Base-by-base conservation (phyloP, 2,797 vertebrate species). In the Crocidura indochinensis region DNA sequence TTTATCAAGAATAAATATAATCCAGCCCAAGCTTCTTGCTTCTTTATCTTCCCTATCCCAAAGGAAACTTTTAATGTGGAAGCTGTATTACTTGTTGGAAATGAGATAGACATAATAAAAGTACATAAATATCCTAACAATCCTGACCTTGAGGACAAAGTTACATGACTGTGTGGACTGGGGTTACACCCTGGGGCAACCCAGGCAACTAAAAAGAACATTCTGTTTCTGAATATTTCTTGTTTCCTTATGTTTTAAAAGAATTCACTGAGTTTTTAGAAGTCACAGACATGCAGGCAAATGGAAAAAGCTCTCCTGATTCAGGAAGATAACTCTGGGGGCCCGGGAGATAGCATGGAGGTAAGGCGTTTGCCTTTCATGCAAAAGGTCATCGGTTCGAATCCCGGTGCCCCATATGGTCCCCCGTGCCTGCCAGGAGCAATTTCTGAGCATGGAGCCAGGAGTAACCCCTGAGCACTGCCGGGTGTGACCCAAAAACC, bases 1-100 rank as follows among this genome's bases (percentile, higher is more conserved):
- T 56, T 87, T 84, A 67, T 67, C 68, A 22, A n/a, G 3, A 84
- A 80, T 31, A 87, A 84, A 91, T 31, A 31, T 56, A 80, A 72
- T 7, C 49, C n/a, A 20, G 67, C 6, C 12, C 53, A 49, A 53
- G 29, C 31, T 3, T 81, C 27, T 68, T 80, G 46, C 76, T 90
- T 67, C 26, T 2, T 10, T 47, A 56, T 56, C 44, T 24, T 12
- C 2, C 22, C 12, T 78, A 15, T 51, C 19, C 10, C 2, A 38
- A 80, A 69, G 14, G 10, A 44, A 24, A 26, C 1, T 83, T 92
- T 84, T 46, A 56, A 84, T 26, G 74, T 89, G 68, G 49, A 68
- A 84, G n/a, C 68, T 84, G 56, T 67, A 73, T 86, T 89, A 67
- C 7, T 68, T 89, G 26, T 15, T 27, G 76, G 62, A 73, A 15